Evolutionary conservation across 2,888 invertebrate species (phyloP).

Genomic region (Lordiphosa andalusiaca): DNA sequence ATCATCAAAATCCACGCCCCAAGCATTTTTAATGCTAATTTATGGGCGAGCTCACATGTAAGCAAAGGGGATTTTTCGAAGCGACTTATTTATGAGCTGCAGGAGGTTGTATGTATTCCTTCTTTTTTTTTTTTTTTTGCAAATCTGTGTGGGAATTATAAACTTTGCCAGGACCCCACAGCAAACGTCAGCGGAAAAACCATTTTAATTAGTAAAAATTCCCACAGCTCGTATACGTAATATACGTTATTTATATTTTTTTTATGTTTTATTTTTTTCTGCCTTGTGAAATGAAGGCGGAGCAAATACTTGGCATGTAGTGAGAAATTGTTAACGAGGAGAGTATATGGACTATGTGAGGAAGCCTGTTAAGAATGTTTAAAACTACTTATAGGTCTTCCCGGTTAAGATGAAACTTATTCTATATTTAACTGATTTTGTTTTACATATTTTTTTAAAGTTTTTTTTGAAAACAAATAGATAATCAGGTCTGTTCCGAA

Average conservation of each 20-base stretch:
- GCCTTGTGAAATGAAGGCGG: constrained; percentile 4
- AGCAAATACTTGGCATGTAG: background rate
- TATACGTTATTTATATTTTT: constrained; percentile 31
- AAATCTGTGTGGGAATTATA: constrained; percentile 59
- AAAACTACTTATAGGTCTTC: too few relatives aligned
- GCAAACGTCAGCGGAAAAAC: constrained; percentile 54
- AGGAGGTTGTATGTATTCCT: constrained; percentile 18
- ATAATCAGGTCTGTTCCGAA: too few relatives aligned
- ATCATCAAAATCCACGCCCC: constrained; percentile 46
- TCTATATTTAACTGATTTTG: too few relatives aligned
- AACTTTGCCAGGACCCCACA: constrained; percentile 19
- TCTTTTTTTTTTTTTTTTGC: constrained; percentile 38
- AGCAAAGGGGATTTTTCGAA: constrained; percentile 14
- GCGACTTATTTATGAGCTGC: constrained; percentile 65
- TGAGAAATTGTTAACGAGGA: constrained; percentile 3
- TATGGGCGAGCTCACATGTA: constrained; percentile 50
- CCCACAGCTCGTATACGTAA: constrained; percentile 53
- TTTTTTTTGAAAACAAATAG: too few relatives aligned
- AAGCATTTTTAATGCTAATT: constrained; percentile 71
- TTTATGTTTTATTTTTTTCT: constrained; percentile 30
- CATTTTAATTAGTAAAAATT: constrained; percentile 71
- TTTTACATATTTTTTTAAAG: too few relatives aligned
- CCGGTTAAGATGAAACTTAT: too few relatives aligned
- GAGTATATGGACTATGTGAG: background rate
- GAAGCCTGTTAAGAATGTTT: too few relatives aligned